Percentiles rank a stretch among this genome's conserved stretches.
These are phyloP conservation scores for Larimichthys crocea DNA, from an alignment of 2,113 vertebrate genomes.

Conservation along the genomic window DNA sequence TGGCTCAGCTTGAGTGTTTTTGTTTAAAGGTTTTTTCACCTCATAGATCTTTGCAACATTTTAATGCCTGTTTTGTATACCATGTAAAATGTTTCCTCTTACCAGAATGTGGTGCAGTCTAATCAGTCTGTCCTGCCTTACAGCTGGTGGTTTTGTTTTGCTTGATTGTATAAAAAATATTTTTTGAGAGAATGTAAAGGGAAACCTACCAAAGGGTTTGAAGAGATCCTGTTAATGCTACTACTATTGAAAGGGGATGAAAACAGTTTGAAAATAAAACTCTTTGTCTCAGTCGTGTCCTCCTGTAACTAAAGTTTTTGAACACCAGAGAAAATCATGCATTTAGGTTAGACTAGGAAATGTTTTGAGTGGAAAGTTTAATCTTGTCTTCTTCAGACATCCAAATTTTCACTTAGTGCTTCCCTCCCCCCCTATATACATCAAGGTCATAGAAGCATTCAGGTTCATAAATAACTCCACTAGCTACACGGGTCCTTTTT, in stretches of 20 bases:
- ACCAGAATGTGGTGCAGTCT: not conserved
- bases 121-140: not conserved
- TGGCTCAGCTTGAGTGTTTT: not conserved
- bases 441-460: not conserved
- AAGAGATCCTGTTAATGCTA: not conserved
- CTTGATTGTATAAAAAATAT: not conserved
- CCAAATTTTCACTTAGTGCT: not conserved
- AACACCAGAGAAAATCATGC: not conserved
- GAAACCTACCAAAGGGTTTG: not conserved
- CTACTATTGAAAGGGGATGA: not conserved
- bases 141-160: not conserved
- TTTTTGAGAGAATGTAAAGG: constrained; percentile 19
- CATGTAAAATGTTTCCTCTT: not conserved
- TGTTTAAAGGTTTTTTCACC: not conserved
- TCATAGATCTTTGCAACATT: constrained; percentile 1
- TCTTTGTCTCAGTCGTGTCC: not conserved
- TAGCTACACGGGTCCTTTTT: too few relatives aligned
- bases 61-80: not conserved
- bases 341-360: not conserved
- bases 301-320: not conserved
- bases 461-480: not conserved
- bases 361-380: not conserved
- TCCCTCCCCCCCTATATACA: not conserved
- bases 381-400: not conserved
- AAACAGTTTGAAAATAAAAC: constrained; percentile 23